Conservation (phyloP, 2,888 invertebrate genomes). For the Orthosia gothica region DNA sequence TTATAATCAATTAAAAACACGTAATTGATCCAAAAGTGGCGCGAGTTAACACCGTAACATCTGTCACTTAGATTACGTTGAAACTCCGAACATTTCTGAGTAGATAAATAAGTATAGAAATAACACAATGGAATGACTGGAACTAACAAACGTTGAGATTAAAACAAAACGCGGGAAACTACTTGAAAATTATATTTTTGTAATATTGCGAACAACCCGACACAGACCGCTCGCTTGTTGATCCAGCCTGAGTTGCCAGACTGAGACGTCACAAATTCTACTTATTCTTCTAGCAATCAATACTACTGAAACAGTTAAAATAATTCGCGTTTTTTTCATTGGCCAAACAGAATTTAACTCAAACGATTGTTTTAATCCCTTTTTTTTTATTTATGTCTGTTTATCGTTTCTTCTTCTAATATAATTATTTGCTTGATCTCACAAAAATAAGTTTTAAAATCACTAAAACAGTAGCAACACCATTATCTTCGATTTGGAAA, state of each 20-base stretch:
- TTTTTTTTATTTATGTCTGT: no score
- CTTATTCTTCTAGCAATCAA: slow-evolving; percentile 9
- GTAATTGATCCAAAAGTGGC: slow-evolving; percentile 80
- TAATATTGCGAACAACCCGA: slow-evolving; percentile 66
- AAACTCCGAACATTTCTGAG: slow-evolving; percentile 77
- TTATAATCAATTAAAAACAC: slow-evolving; percentile 64
- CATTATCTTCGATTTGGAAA: slow-evolving; percentile 27
- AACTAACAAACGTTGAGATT: slow-evolving; percentile 42
- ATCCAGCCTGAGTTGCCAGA: slow-evolving; percentile 83
- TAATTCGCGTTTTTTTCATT: not conserved
- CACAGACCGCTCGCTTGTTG: slow-evolving; percentile 84
- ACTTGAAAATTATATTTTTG: slow-evolving; percentile 50
- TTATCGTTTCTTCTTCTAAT: not conserved
- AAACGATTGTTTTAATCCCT: no score
- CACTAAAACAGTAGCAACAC: slow-evolving; percentile 38
- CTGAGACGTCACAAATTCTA: slow-evolving; percentile 25
- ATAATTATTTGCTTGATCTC: not conserved
- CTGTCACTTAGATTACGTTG: slow-evolving; percentile 80
- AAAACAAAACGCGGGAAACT: slow-evolving; percentile 52
- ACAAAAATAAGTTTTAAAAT: not conserved
- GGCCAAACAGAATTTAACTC: no score
- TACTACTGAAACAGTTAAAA: not conserved
- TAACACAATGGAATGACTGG: slow-evolving; percentile 46
- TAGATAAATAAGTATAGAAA: slow-evolving; percentile 51
- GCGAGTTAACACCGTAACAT: slow-evolving; percentile 84